These are phyloP conservation scores for Eledona agricola DNA, from an alignment of 2,888 invertebrate genomes.

Conservation along the genomic window DNA sequence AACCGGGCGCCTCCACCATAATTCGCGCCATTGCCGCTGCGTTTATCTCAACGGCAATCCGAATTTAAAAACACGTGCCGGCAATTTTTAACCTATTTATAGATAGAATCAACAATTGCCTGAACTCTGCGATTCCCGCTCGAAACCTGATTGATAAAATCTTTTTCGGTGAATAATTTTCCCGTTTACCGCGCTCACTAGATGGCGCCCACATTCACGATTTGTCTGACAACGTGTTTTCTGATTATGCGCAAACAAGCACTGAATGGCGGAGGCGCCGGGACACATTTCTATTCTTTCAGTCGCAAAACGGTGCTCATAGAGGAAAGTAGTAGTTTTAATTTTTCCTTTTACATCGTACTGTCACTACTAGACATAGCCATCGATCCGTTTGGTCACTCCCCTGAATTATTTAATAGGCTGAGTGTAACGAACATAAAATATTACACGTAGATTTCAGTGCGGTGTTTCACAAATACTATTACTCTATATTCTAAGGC, in stretches of 20 bases:
- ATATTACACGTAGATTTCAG: conserved; percentile 25
- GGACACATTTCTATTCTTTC: conserved; percentile 30
- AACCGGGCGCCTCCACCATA: no score
- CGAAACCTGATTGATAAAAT: conserved; percentile 20
- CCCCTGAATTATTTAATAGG: conserved; percentile 49
- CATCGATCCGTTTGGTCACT: conserved; percentile 49
- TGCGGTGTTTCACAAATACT: conserved; percentile 9
- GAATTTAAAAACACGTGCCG: conserved; percentile 7
- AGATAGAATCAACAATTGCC: conserved; percentile 10
- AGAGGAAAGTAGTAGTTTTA: neutral
- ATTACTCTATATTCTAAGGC: neutral
- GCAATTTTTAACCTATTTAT: conserved; percentile 19
- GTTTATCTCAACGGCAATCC: conserved; percentile 4
- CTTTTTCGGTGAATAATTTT: conserved; percentile 3
- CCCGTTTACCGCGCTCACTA: conserved; percentile 5
- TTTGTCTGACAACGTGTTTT: conserved; percentile 17
- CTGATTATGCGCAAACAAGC: conserved; percentile 34
- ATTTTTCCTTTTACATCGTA: conserved; percentile 1
- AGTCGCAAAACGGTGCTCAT: conserved; percentile 11
- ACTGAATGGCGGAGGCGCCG: conserved; percentile 37
- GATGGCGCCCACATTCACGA: conserved; percentile 29
- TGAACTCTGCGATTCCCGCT: conserved; percentile 4
- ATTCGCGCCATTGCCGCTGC: no score
- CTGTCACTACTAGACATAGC: conserved; percentile 27
- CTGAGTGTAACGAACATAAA: conserved; percentile 28